Conservation (phyloP, 2,888 invertebrate species). For the Leptogaster cylindrica region DNA sequence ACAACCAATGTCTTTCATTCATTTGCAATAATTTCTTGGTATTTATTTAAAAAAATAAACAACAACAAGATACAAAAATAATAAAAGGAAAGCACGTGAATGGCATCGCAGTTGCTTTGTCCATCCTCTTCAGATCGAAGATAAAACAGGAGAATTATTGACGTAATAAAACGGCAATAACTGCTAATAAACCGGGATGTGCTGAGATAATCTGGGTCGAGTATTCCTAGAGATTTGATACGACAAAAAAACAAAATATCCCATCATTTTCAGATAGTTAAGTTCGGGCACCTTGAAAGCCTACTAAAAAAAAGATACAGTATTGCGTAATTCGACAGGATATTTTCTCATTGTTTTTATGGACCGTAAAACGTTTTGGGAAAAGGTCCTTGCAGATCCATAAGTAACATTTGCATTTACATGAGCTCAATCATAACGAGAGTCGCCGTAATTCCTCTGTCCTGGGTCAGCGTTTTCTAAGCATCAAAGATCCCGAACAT, state of each 20-base stretch:
- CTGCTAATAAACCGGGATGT: conserved; percentile 11
- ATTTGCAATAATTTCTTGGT: conserved; percentile 20
- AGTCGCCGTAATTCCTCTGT: neutral
- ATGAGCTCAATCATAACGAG: conserved; percentile 3
- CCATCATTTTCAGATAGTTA: conserved; percentile 33
- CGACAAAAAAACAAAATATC: neutral
- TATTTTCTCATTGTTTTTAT: conserved; percentile 23
- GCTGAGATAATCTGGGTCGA: conserved; percentile 22
- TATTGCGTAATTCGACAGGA: neutral
- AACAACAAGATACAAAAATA: too few species aligned
- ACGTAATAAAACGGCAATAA: conserved; percentile 5
- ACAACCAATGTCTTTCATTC: conserved; percentile 15
- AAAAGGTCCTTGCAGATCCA: conserved; percentile 20
- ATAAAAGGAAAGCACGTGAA: conserved; percentile 1
- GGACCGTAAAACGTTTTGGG: conserved; percentile 14
- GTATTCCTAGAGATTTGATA: neutral
- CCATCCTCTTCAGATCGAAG: neutral
- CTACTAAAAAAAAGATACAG: too few species aligned
- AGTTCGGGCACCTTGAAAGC: conserved; percentile 3
- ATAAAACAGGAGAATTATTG: conserved; percentile 7
- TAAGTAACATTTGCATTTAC: conserved; percentile 35
- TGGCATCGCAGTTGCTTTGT: conserved; percentile 4
- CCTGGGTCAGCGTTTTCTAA: conserved; percentile 11
- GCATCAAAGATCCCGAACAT: conserved; percentile 6
- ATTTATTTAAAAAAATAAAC: too few species aligned